These are phyloP conservation scores for Agrochola macilenta DNA, from an alignment of 2,888 invertebrate genomes.

Conservation along the genomic window DNA sequence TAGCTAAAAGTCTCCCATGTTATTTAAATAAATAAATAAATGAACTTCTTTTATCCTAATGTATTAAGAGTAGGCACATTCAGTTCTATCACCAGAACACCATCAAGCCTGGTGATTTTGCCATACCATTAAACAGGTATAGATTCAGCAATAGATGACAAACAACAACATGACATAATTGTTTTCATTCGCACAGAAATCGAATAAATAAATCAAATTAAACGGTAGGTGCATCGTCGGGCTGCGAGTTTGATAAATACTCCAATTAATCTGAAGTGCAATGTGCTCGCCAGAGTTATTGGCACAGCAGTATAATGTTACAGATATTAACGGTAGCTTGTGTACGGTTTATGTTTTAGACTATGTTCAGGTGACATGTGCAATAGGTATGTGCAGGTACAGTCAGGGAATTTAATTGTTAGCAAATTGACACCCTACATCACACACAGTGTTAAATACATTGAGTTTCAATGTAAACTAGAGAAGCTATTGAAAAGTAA, in stretches of 20 bases:
- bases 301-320: conserved; percentile 39
- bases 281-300: conserved; percentile 62
- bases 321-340: conserved; percentile 42
- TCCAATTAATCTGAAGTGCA: conserved; percentile 64
- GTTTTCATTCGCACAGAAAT: conserved; percentile 48
- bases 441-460: too few species aligned
- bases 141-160: conserved; percentile 4
- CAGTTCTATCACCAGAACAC: background rate
- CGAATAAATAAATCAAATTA: conserved; percentile 63
- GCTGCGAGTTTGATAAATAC: conserved; percentile 65
- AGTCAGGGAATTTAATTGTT: too few species aligned
- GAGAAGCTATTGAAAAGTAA: too few species aligned
- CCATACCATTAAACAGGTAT: background rate
- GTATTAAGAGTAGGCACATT: background rate
- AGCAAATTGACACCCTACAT: too few species aligned
- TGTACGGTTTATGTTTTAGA: conserved; percentile 19
- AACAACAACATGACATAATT: conserved; percentile 38
- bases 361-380: conserved; percentile 5
- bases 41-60: background rate
- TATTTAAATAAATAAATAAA: too few species aligned
- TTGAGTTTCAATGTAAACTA: too few species aligned
- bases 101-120: background rate
- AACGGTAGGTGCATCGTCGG: conserved; percentile 55
- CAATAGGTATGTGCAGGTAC: background rate
- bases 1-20: too few species aligned